Percentiles rank a stretch among this genome's conserved stretches.
Conservation (phyloP, 1,140 invertebrate genomes). For the Sycophila sp. region DNA sequence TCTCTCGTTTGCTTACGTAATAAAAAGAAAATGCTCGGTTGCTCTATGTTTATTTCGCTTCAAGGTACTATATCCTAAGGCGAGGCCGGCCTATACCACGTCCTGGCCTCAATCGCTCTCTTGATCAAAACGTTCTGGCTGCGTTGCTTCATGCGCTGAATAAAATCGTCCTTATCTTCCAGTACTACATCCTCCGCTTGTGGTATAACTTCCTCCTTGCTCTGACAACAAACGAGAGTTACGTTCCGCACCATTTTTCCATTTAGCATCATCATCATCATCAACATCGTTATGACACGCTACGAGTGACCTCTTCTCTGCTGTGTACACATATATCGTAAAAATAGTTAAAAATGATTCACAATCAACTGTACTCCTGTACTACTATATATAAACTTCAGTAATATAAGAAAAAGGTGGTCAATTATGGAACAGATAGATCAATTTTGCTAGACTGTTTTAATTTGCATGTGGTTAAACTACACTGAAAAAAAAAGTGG, state of each 20-base stretch:
- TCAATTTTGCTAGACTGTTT: too few species aligned
- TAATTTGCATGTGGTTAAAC: too few species aligned
- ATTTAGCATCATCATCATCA: constrained; percentile 43
- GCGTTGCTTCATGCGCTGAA: constrained; percentile 62
- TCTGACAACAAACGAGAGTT: constrained; percentile 61
- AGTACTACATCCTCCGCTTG: constrained; percentile 48
- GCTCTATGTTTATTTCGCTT: too few species aligned
- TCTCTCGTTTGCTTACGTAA: too few species aligned
- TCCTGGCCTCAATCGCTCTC: constrained; percentile 58
- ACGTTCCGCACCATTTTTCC: constrained; percentile 38
- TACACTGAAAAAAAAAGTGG: too few species aligned
- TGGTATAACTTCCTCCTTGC: constrained; percentile 43
- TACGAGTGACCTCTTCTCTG: constrained; percentile 41
- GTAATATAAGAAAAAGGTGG: too few species aligned
- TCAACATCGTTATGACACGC: constrained; percentile 11
- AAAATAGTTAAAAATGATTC: background rate
- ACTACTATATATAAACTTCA: too few species aligned
- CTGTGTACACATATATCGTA: constrained; percentile 33
- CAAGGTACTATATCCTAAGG: constrained; percentile 29
- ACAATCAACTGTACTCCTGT: too few species aligned
- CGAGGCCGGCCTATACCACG: constrained; percentile 50
- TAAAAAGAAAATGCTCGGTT: too few species aligned
- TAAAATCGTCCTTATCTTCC: constrained; percentile 58
- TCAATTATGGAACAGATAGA: too few species aligned
- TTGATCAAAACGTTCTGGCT: constrained; percentile 61